Evolutionary conservation across 30 jellyfish, hydroid and myxozoan genomes (phyloP).

Genomic region (Pelagia noctiluca): DNA sequence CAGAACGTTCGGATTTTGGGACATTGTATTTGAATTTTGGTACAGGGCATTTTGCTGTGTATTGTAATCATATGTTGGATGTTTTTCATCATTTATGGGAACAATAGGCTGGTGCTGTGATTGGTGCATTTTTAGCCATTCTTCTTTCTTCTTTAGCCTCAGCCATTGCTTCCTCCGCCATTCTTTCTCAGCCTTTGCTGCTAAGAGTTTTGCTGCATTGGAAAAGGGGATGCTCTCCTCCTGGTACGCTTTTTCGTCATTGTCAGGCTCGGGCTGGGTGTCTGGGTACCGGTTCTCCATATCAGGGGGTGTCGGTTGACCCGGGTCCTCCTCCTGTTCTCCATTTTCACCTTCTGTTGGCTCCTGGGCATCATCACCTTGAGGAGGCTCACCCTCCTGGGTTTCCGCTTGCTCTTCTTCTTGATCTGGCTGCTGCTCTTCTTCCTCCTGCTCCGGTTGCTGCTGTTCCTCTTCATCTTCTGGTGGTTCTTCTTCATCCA

Average conservation of each 20-base stretch:
- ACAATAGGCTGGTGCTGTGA: background rate
- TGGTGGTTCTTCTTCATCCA: slow-evolving; percentile 36
- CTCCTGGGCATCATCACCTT: slow-evolving; percentile 41
- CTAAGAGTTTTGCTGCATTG: slow-evolving; percentile 52
- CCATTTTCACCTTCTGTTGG: slow-evolving; percentile 15
- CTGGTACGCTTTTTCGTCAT: slow-evolving; percentile 64
- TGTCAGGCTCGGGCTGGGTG: slow-evolving; percentile 31
- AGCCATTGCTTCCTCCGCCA: slow-evolving; percentile 53
- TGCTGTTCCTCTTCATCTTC: slow-evolving; percentile 42
- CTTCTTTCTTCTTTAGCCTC: slow-evolving; percentile 25
- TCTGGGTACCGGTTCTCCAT: slow-evolving; percentile 71
- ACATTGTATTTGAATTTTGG: background rate
- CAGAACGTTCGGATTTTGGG: background rate
- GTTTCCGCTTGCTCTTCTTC: slow-evolving; percentile 36
- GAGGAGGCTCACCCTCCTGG: slow-evolving; percentile 42
- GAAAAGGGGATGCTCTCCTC: slow-evolving; percentile 62
- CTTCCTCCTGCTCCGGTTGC: slow-evolving; percentile 50
- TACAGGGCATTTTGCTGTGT: background rate
- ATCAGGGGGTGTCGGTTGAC: slow-evolving; percentile 71
- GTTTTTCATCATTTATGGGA: background rate
- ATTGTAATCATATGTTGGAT: background rate
- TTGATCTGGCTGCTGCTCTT: slow-evolving; percentile 50
- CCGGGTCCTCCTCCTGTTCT: slow-evolving; percentile 39
- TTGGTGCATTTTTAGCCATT: slow-evolving; percentile 21
- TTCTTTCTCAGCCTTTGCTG: slow-evolving; percentile 60